Conservation (phyloP, 1,140 invertebrate species). For the Meteorus sp. region DNA sequence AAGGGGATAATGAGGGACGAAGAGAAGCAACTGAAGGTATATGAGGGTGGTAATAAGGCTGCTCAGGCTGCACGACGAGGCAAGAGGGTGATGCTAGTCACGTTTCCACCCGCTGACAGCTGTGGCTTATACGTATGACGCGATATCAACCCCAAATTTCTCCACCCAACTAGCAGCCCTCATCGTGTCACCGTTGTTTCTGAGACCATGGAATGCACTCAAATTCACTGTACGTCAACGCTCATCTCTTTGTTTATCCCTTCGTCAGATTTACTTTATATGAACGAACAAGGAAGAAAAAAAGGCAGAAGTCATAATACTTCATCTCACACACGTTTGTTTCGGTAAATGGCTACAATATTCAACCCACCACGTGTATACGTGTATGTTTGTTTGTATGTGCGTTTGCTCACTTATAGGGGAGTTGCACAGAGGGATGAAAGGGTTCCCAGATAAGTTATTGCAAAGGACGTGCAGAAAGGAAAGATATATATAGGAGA, state of each 20-base stretch:
- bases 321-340: no score
- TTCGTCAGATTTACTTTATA: neutral
- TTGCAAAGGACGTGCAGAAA: neutral
- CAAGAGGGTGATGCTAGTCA: conserved; percentile 54
- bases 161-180: conserved; percentile 40
- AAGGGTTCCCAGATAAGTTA: conserved; percentile 1
- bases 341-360: no score
- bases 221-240: conserved; percentile 50
- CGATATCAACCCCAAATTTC: conserved; percentile 59
- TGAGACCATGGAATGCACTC: conserved; percentile 55
- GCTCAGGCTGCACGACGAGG: conserved; percentile 32
- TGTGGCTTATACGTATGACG: conserved; percentile 60
- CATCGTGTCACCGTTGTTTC: conserved; percentile 50
- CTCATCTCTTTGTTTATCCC: conserved; percentile 8
- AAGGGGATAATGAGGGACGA: conserved; percentile 58
- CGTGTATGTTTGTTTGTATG: no score
- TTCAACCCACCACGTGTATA: no score
- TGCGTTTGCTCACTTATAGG: no score
- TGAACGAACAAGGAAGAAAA: neutral
- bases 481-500: neutral
- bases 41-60: conserved; percentile 54
- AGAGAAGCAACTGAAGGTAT: conserved; percentile 32
- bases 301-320: no score
- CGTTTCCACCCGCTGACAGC: conserved; percentile 58
- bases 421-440: neutral